Conservation (phyloP, 2,113 vertebrate species). For the Cromileptes altivelis region DNA sequence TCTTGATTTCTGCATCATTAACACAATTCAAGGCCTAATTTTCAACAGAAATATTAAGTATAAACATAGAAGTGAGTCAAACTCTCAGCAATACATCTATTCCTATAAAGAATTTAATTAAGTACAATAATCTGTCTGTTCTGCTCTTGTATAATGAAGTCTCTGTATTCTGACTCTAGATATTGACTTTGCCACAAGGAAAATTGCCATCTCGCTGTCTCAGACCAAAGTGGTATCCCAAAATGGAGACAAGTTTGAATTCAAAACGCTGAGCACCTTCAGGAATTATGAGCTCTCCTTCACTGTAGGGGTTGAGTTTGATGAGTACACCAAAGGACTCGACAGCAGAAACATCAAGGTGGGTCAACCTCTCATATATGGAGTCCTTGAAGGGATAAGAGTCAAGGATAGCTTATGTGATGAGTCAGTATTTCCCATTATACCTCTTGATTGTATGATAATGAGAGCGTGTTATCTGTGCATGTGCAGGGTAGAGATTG, state of each 20-base stretch:
- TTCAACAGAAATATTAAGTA: not conserved
- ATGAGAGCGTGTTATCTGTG: not conserved
- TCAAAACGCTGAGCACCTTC: slow-evolving; percentile 93
- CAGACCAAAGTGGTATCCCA: slow-evolving; percentile 93
- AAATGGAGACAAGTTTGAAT: slow-evolving; percentile 89
- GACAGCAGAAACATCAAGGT: slow-evolving; percentile 92
- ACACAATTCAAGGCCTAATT: not conserved
- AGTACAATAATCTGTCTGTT: not conserved
- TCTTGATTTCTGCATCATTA: not conserved
- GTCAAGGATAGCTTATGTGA: slow-evolving; percentile 2
- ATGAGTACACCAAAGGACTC: slow-evolving; percentile 92
- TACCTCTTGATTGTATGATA: not conserved
- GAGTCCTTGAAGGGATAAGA: not conserved
- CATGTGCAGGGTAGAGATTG: not conserved
- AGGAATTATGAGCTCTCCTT: slow-evolving; percentile 90
- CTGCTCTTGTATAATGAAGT: slow-evolving; percentile 1
- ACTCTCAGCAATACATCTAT: not conserved
- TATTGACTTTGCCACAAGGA: slow-evolving; percentile 94
- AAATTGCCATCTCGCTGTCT: slow-evolving; percentile 89
- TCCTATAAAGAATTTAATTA: not conserved
- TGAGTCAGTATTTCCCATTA: not conserved
- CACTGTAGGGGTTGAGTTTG: slow-evolving; percentile 91
- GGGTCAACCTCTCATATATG: slow-evolving; percentile 5
- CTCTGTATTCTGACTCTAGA: slow-evolving; percentile 76
- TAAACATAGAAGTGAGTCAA: not conserved